Evolutionary conservation across 2,888 invertebrate species (phyloP), one percentile per base, ranked within the genome.

Genomic region (Caenorhabditis panamensis): DNA sequence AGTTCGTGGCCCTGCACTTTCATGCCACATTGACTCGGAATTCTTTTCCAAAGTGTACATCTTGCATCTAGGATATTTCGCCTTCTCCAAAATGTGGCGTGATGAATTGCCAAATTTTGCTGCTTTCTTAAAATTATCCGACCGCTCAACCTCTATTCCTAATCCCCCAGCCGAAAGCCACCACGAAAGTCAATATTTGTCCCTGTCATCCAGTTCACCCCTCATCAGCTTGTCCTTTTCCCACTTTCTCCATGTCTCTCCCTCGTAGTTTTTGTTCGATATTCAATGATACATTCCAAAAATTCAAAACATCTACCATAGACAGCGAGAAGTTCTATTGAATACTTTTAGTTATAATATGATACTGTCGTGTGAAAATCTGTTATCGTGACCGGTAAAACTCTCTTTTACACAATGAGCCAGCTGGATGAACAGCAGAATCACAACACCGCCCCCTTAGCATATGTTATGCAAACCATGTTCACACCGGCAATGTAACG

Each of bases 111-210:
- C 47, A 41, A 41, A 11, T 41, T 6, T 16, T 16, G 47, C 5
- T 47, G 47, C 47, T 51, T 47, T 44, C 3, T 24, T 63, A 18
- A 26, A 44, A 22, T 26, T 63, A 31, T 63, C 51, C 41, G 47
- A 24, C 49, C 66, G 36, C 37, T 54, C 54, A 53, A 18, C 37
- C 63, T 47, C 63, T 28, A 58, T 53, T 49, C 28, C 61, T 37
- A 62, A 51, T 61, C 31, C 41, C 54, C 18, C 20, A 61, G 41
- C 44, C 20, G 36, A 26, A 59, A 59, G 41, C 59, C 37, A 58
- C 59, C 37, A 31, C 59, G 59, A 59, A 59, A 59, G 59, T 59
- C 59, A 59, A 59, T 64, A 53, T 62, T 61, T 53, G 53, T 63
- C 49, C 31, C 56, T 47, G 53, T 63, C 58, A 63, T 56, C 63